Conservation (phyloP, 2,888 invertebrate genomes). For the Lepidocyrtinus sp. region DNA sequence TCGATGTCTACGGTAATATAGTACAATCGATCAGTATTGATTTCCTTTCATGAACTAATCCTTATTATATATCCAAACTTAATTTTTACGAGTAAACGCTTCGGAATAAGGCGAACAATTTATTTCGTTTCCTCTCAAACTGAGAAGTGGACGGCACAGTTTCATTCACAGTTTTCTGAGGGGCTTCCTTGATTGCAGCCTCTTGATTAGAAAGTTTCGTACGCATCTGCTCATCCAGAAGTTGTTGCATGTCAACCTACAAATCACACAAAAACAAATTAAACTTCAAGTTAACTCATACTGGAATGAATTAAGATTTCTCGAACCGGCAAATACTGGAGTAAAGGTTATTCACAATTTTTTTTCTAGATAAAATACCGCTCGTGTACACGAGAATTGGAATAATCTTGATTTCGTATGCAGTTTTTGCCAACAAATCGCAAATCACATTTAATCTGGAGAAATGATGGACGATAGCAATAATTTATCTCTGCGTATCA, state of each 20-base stretch:
- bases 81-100: slow-evolving; percentile 59
- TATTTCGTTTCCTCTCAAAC: slow-evolving; percentile 68
- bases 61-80: background rate
- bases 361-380: too few species aligned
- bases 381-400: too few species aligned
- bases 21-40: background rate
- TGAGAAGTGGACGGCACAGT: slow-evolving; percentile 66
- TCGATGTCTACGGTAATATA: background rate
- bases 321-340: background rate
- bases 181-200: slow-evolving; percentile 59
- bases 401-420: too few species aligned
- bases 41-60: background rate
- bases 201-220: slow-evolving; percentile 80
- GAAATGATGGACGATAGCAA: too few species aligned
- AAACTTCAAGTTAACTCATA: background rate
- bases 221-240: slow-evolving; percentile 92
- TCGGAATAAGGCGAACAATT: slow-evolving; percentile 67
- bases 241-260: slow-evolving; percentile 94
- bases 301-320: background rate
- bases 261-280: too few species aligned
- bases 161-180: slow-evolving; percentile 62
- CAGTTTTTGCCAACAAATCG: too few species aligned
- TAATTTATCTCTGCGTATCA: too few species aligned
- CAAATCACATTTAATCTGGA: too few species aligned
- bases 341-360: too few species aligned